Evolutionary conservation across 2,888 invertebrate species (phyloP).

Genomic region (Helleia helle): DNA sequence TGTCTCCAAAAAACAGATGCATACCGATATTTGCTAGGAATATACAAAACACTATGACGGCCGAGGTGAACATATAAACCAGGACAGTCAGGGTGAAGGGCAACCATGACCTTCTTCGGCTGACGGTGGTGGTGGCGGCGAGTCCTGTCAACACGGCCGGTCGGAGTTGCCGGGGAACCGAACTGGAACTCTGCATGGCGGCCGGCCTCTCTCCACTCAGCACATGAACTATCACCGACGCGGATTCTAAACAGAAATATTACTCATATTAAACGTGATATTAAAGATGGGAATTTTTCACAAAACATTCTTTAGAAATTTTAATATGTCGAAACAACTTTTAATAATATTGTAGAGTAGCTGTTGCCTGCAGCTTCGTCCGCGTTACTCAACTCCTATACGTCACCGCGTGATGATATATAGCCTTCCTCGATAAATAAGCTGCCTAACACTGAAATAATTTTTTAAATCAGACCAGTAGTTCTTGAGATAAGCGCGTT

Average conservation of each 20-base stretch:
- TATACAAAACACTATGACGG: constrained; percentile 28
- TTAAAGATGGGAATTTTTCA: too few relatives aligned
- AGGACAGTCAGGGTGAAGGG: constrained; percentile 30
- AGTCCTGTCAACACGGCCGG: constrained; percentile 42
- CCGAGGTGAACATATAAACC: constrained; percentile 28
- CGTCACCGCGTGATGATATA: too few relatives aligned
- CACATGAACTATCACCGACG: constrained; percentile 88
- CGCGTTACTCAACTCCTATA: too few relatives aligned
- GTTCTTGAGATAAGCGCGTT: too few relatives aligned
- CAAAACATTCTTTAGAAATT: too few relatives aligned
- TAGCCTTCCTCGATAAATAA: too few relatives aligned
- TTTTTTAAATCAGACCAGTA: too few relatives aligned
- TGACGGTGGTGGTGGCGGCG: constrained; percentile 37
- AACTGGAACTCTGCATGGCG: constrained; percentile 75
- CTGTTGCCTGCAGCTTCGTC: too few relatives aligned
- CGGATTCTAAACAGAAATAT: constrained; percentile 73
- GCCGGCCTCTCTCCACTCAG: constrained; percentile 83
- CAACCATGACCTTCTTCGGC: constrained; percentile 24
- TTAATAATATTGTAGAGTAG: too few relatives aligned
- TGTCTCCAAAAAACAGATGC: constrained; percentile 22
- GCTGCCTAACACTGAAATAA: too few relatives aligned
- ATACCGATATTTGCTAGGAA: constrained; percentile 19
- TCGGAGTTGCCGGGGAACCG: constrained; percentile 45
- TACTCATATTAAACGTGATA: too few relatives aligned
- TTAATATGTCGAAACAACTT: too few relatives aligned